A percentile compares a stretch with the other conserved stretches of the same genome.
phyloP scores from a whole-genome alignment of 92 coral and sea anemone genomes.

The Chrysogorgia sp. region DNA sequence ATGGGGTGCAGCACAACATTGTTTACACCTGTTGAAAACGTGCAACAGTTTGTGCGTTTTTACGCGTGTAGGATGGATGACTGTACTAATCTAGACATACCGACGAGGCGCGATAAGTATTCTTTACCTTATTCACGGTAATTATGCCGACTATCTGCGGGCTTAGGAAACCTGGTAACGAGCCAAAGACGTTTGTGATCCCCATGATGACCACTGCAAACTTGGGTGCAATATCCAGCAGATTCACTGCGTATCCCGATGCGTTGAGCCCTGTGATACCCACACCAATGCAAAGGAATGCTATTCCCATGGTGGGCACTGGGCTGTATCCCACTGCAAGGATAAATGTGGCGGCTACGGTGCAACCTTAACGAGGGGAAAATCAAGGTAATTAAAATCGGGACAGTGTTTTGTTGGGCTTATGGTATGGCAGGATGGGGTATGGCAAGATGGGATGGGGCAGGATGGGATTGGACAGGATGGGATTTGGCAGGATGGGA shows the following conservation, averaged over 20 bases:
- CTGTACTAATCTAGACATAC: background rate
- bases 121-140: slow-evolving; percentile 93
- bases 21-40: too few species aligned
- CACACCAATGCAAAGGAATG: slow-evolving; percentile 90
- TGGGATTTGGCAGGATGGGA: too few species aligned
- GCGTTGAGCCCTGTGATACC: slow-evolving; percentile 98
- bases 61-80: background rate
- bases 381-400: background rate
- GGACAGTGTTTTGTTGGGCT: too few species aligned
- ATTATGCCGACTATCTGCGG: slow-evolving; percentile 97
- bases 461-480: too few species aligned
- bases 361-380: slow-evolving; percentile 69
- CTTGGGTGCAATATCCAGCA: slow-evolving; percentile 98
- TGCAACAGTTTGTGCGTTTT: too few species aligned
- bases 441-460: too few species aligned
- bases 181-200: slow-evolving; percentile 94
- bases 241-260: slow-evolving; percentile 97
- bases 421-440: too few species aligned
- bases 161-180: slow-evolving; percentile 97
- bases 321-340: slow-evolving; percentile 85
- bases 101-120: background rate
- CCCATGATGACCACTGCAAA: slow-evolving; percentile 99
- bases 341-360: slow-evolving; percentile 88
- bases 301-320: slow-evolving; percentile 74
- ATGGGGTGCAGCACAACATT: too few species aligned